phyloP scores from a whole-genome alignment of 2,888 invertebrate genomes.

The Slavum lentiscoides region DNA sequence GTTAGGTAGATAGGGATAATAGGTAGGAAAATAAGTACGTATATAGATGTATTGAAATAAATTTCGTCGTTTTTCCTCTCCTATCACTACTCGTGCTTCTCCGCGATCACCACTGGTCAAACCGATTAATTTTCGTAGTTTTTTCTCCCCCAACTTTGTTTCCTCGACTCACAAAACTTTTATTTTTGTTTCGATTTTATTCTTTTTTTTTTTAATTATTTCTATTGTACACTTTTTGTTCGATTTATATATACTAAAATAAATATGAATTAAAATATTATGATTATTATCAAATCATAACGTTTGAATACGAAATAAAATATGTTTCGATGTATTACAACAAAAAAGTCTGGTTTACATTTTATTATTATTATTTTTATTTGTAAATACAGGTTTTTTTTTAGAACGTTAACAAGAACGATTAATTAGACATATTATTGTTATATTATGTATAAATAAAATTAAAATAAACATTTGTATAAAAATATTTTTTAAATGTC shows the following conservation, averaged over 20 bases:
- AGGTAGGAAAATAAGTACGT: not conserved
- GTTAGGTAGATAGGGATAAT: not conserved
- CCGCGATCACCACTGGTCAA: not conserved
- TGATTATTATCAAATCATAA: slow-evolving; percentile 39
- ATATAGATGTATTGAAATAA: slow-evolving; percentile 4
- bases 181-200: slow-evolving; percentile 7
- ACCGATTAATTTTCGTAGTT: not conserved
- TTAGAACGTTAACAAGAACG: not conserved
- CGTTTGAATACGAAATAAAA: slow-evolving; percentile 24
- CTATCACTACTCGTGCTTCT: not conserved
- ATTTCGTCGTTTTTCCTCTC: not conserved
- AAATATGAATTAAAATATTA: slow-evolving; percentile 29
- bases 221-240: slow-evolving; percentile 4
- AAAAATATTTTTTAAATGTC: not conserved
- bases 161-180: slow-evolving; percentile 8
- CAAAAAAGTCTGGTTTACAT: slow-evolving; percentile 40
- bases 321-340: slow-evolving; percentile 36
- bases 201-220: not conserved
- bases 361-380: slow-evolving; percentile 26
- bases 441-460: slow-evolving; percentile 32
- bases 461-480: not conserved
- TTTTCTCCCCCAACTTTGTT: not conserved
- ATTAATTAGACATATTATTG: slow-evolving; percentile 10
- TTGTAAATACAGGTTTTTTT: slow-evolving; percentile 59
- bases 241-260: slow-evolving; percentile 21